Percentiles rank a stretch among this genome's conserved stretches.
Evolutionary conservation across 92 coral and sea anemone genomes (phyloP).

Genomic region (Heliopora coerulea): DNA sequence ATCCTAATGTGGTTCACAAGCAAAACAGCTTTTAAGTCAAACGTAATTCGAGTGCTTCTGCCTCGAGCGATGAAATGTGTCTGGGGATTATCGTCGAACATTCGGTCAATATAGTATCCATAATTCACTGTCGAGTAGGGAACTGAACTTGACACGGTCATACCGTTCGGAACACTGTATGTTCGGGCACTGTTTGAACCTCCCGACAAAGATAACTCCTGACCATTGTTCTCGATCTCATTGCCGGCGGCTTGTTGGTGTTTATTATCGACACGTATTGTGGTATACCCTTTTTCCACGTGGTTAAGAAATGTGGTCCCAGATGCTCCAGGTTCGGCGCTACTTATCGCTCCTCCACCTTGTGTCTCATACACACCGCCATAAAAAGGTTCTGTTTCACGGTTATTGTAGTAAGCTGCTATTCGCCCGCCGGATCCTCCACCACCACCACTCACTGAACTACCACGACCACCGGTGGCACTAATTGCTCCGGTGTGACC

Average conservation of each 20-base stretch:
- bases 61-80: slow-evolving; percentile 62
- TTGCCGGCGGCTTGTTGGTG: slow-evolving; percentile 60
- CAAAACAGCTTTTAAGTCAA: slow-evolving; percentile 61
- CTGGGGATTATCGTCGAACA: slow-evolving; percentile 72
- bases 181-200: slow-evolving; percentile 55
- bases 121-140: slow-evolving; percentile 44
- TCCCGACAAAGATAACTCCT: slow-evolving; percentile 72
- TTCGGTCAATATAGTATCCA: slow-evolving; percentile 55
- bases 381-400: slow-evolving; percentile 64
- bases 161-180: slow-evolving; percentile 76
- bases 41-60: slow-evolving; percentile 54
- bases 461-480: slow-evolving; percentile 77
- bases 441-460: no score
- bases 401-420: slow-evolving; percentile 79
- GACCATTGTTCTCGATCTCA: slow-evolving; percentile 72
- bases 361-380: slow-evolving; percentile 74
- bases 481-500: slow-evolving; percentile 90
- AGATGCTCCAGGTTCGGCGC: slow-evolving; percentile 95
- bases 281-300: slow-evolving; percentile 60
- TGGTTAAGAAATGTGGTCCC: slow-evolving; percentile 88
- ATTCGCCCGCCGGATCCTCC: slow-evolving; percentile 97
- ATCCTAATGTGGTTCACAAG: slow-evolving; percentile 85
- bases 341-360: slow-evolving; percentile 74
- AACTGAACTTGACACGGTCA: slow-evolving; percentile 74
- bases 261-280: slow-evolving; percentile 75